Evolutionary conservation across 2,888 invertebrate genomes (phyloP), one percentile per base, ranked within the genome.

Genomic region (Auanema freiburgensis): DNA sequence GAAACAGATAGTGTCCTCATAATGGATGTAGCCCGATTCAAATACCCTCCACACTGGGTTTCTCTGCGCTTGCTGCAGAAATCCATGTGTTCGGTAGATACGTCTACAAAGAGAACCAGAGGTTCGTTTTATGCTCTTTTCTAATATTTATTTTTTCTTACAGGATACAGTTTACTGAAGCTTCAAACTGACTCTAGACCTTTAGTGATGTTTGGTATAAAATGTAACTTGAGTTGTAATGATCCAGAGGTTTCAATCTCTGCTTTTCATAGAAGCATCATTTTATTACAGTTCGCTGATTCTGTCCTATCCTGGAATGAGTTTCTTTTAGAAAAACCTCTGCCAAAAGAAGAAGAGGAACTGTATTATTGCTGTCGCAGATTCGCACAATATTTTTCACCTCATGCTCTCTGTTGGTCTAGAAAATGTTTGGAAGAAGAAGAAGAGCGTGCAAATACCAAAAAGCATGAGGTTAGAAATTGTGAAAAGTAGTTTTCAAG

Each of bases 21-120:
- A 23, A 65, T 85, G 67, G 85, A 85, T 71, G 84, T 84, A 0
- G 85, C 85, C 5, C 69, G 85, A 58, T 85, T 85, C 77, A 85
- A 85, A 69, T 67, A 85, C 68, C 84, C 85, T 4, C 84, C 85
- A 10, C 84, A 85, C 65, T 85, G 85, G 85, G 81, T 85, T 1
- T 65, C 80, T 0, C 55, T 85, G 12, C 51, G 72, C 5, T 63
- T 74, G 4, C 69, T 85, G n/a, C 84, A 78, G 59, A 60, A 81
- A 49, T 83, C 85, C 1, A 84, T 85, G 83, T 69, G 77, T 55
- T 74, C 78, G 0, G 23, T 79, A 1, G 85, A 85, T 64, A 50
- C 65, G 1, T 71, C 77, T 4, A 83, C 84, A 2, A 66, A 66
- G 25, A 65, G 66, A 33, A 66, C 59, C 40, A 59, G 78, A 65